phyloP scores from a whole-genome alignment of 2,888 invertebrate genomes.

The Cataglyphis livida region DNA sequence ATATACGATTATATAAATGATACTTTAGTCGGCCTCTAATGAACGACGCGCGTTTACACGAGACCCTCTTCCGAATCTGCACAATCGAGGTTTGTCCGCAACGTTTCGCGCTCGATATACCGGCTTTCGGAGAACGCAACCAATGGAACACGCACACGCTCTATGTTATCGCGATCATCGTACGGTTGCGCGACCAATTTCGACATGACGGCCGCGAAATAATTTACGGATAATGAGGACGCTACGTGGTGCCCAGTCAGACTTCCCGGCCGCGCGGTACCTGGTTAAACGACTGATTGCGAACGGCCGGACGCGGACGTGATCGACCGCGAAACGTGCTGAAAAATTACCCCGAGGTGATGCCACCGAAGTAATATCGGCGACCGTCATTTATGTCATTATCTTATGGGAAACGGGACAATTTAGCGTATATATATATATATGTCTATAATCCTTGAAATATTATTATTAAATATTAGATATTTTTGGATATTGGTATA shows the following conservation, averaged over 20 bases:
- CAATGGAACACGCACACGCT: conserved; percentile 65
- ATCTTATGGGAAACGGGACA: neutral
- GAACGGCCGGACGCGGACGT: conserved; percentile 63
- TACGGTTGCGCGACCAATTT: conserved; percentile 72
- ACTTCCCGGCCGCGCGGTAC: conserved; percentile 60
- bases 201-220: conserved; percentile 76
- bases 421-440: neutral
- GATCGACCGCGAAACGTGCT: conserved; percentile 70
- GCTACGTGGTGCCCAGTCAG: conserved; percentile 67
- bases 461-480: neutral
- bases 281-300: conserved; percentile 70
- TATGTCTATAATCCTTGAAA: neutral
- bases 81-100: conserved; percentile 50
- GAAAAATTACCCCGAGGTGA: conserved; percentile 62
- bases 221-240: conserved; percentile 79
- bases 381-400: neutral
- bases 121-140: conserved; percentile 60
- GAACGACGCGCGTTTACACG: conserved; percentile 38
- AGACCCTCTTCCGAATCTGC: conserved; percentile 31
- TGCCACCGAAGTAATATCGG: conserved; percentile 2
- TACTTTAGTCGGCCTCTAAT: conserved; percentile 29
- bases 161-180: conserved; percentile 71
- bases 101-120: conserved; percentile 53
- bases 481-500: neutral
- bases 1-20: conserved; percentile 7